These are phyloP conservation scores for Axea sp. DNA, from an alignment of 2,888 invertebrate genomes.

Conservation along the genomic window DNA sequence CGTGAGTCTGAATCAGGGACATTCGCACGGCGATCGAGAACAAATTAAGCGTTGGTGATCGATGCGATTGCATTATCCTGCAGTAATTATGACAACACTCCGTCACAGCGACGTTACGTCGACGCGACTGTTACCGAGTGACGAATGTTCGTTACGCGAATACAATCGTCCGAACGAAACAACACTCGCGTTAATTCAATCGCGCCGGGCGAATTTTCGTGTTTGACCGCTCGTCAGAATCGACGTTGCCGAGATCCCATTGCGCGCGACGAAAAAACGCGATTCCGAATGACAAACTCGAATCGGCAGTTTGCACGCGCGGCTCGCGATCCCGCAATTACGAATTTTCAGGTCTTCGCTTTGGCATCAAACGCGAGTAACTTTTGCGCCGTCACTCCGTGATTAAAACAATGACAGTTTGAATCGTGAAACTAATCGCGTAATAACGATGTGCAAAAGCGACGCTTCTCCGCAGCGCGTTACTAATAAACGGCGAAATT, in stretches of 20 bases:
- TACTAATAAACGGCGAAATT: conserved; percentile 2
- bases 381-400: conserved; percentile 20
- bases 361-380: conserved; percentile 18
- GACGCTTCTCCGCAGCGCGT: too few species aligned
- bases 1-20: conserved; percentile 20
- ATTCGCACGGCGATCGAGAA: conserved; percentile 30
- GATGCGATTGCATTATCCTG: conserved; percentile 48
- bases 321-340: conserved; percentile 22
- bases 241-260: too few species aligned
- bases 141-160: conserved; percentile 56
- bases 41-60: conserved; percentile 51
- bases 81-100: conserved; percentile 55
- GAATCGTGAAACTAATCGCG: neutral
- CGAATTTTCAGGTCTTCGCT: conserved; percentile 27
- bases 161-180: conserved; percentile 46
- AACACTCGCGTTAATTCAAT: conserved; percentile 55
- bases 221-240: too few species aligned
- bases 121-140: conserved; percentile 56
- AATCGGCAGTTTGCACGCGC: conserved; percentile 10
- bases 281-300: conserved; percentile 17
- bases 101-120: conserved; percentile 51
- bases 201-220: conserved; percentile 34
- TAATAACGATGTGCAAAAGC: neutral
- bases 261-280: too few species aligned
- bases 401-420: conserved; percentile 23